Evolutionary conservation across 2,888 invertebrate genomes (phyloP).

Genomic region (Pammene fasciana): DNA sequence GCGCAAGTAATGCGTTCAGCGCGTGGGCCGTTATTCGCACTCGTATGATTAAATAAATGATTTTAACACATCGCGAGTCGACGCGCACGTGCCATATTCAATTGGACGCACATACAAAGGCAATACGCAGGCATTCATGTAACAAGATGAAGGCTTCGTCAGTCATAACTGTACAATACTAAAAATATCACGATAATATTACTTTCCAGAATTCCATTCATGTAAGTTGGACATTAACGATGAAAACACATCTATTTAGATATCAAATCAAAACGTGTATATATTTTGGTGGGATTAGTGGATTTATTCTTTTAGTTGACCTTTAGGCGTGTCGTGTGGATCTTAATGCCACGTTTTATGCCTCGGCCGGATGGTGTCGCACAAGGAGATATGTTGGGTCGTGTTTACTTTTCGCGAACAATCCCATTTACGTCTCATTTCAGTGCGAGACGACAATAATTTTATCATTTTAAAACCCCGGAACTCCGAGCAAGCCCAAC

Average conservation of each 20-base stretch:
- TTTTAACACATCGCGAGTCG: constrained; percentile 44
- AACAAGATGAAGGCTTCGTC: constrained; percentile 14
- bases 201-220: not conserved
- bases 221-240: not conserved
- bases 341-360: constrained; percentile 73
- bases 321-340: constrained; percentile 52
- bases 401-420: constrained; percentile 67
- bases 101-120: constrained; percentile 32
- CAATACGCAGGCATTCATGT: constrained; percentile 26
- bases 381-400: constrained; percentile 67
- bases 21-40: constrained; percentile 50
- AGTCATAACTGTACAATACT: constrained; percentile 16
- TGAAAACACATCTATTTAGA: not conserved
- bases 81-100: constrained; percentile 38
- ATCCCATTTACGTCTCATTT: constrained; percentile 78
- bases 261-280: not conserved
- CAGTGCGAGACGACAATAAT: constrained; percentile 66
- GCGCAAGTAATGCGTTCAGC: constrained; percentile 42
- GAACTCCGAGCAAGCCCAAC: constrained; percentile 65
- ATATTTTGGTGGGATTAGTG: constrained; percentile 11
- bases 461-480: constrained; percentile 77
- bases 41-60: constrained; percentile 55
- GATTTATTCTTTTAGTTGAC: constrained; percentile 4
- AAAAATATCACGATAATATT: constrained; percentile 3
- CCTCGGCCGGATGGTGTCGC: constrained; percentile 69